Percentiles rank a stretch among this genome's conserved stretches.
phyloP scores from a whole-genome alignment of 1,140 invertebrate genomes.

The Diuraphis noxia region DNA sequence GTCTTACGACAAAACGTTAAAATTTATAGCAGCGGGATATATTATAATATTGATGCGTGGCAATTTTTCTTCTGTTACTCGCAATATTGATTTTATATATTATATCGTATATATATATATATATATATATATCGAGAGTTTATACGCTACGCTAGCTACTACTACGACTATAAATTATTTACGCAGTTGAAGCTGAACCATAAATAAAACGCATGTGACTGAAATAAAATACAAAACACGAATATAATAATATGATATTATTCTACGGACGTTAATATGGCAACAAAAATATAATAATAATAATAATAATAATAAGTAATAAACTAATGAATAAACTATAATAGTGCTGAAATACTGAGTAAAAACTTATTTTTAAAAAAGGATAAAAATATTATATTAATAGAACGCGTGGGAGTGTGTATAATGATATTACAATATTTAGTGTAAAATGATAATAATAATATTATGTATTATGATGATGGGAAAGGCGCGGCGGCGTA shows the following conservation, averaged over 20 bases:
- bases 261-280: slow-evolving; percentile 28
- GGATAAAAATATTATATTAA: neutral
- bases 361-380: slow-evolving; percentile 30
- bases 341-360: slow-evolving; percentile 33
- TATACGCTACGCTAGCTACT: neutral
- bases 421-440: neutral
- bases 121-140: neutral
- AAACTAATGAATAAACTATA: slow-evolving; percentile 24
- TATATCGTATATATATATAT: neutral
- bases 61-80: neutral
- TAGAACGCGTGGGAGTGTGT: neutral
- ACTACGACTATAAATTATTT: neutral
- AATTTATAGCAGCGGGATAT: neutral
- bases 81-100: neutral
- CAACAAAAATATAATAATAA: slow-evolving; percentile 42
- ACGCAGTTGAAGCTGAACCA: neutral
- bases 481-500: neutral
- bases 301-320: slow-evolving; percentile 1
- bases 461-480: neutral
- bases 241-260: slow-evolving; percentile 12
- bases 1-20: slow-evolving; percentile 26
- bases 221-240: slow-evolving; percentile 16
- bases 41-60: neutral
- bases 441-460: slow-evolving; percentile 2
- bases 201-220: slow-evolving; percentile 29